These are phyloP conservation scores for Pycnonotus jocosus DNA, from an alignment of 2,113 vertebrate genomes.

Conservation along the genomic window DNA sequence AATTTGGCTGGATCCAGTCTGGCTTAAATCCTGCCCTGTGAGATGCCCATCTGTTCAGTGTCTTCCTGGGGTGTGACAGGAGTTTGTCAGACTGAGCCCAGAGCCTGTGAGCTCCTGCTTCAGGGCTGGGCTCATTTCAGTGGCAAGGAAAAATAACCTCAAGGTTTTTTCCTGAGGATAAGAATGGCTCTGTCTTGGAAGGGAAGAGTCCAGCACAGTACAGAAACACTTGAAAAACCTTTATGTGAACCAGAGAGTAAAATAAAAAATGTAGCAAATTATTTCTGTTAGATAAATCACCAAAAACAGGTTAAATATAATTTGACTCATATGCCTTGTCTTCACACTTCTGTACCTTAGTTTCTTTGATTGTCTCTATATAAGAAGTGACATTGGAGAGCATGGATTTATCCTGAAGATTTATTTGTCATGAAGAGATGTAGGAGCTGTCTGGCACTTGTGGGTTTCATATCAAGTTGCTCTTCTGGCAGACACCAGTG, in stretches of 20 bases:
- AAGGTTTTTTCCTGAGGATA: not conserved
- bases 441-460: slow-evolving; percentile 13
- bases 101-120: not conserved
- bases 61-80: fast-evolving
- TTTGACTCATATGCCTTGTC: not conserved
- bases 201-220: not conserved
- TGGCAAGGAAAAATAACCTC: not conserved
- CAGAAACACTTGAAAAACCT: not conserved
- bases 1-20: not conserved
- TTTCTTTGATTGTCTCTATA: slow-evolving; percentile 35
- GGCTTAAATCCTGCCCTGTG: not conserved
- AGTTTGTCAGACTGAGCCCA: not conserved
- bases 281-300: not conserved
- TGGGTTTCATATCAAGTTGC: not conserved
- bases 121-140: not conserved
- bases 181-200: not conserved
- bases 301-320: not conserved
- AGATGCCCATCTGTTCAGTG: fast-evolving
- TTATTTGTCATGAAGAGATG: slow-evolving; percentile 10
- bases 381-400: slow-evolving; percentile 40
- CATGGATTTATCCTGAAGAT: slow-evolving; percentile 1
- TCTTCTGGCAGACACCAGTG: not conserved
- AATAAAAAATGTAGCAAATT: not conserved
- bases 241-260: not conserved
- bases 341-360: not conserved